phyloP scores from a whole-genome alignment of 1,140 invertebrate species.

The Calliopsis andreniformis region DNA sequence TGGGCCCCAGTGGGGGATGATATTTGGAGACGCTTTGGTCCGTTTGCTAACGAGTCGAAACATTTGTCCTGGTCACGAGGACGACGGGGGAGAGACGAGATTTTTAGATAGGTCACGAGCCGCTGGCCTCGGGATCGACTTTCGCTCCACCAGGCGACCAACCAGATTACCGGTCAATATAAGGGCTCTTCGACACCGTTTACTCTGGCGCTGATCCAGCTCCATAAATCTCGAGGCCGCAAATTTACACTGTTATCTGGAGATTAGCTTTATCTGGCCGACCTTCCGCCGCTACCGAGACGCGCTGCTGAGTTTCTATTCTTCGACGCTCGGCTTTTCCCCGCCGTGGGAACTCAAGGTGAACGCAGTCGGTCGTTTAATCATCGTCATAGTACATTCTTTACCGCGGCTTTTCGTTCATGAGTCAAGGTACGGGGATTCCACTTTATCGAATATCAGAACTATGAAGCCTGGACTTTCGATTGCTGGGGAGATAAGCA shows the following conservation, averaged over 20 bases:
- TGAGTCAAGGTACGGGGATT: background rate
- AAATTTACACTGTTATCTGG: slow-evolving; percentile 43
- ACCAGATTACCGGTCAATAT: slow-evolving; percentile 12
- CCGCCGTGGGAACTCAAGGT: background rate
- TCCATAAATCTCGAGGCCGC: slow-evolving; percentile 26
- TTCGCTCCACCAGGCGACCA: background rate
- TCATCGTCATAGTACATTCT: background rate
- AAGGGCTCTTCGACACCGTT: background rate
- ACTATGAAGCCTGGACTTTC: slow-evolving; percentile 2
- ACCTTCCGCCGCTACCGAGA: slow-evolving; percentile 19
- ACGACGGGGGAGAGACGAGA: background rate
- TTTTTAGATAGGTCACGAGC: slow-evolving; percentile 15
- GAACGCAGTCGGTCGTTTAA: background rate
- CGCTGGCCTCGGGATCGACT: background rate
- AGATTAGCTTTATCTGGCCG: slow-evolving; percentile 44
- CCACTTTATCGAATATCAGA: background rate
- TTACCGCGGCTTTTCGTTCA: background rate
- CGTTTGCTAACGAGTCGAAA: slow-evolving; percentile 6
- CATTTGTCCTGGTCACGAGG: background rate
- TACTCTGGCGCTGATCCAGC: slow-evolving; percentile 13
- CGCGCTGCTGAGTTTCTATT: background rate
- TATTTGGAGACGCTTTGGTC: background rate
- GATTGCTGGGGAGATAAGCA: background rate
- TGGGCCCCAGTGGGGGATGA: background rate
- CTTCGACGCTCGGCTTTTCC: background rate